Conservation (phyloP, 2,888 invertebrate species). For the Atrina japonica region DNA sequence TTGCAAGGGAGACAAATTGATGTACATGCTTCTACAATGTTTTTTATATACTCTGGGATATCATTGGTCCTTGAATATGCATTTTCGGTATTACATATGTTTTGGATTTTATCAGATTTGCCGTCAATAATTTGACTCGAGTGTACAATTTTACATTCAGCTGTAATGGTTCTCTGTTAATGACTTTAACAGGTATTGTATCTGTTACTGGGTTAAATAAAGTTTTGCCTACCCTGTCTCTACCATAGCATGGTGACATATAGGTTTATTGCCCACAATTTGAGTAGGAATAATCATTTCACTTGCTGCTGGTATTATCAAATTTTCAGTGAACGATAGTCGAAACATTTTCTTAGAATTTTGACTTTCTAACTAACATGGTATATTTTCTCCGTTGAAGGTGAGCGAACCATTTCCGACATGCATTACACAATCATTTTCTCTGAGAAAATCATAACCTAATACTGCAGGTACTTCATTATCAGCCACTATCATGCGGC, state of each 20-base stretch:
- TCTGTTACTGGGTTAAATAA: background rate
- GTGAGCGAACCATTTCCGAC: background rate
- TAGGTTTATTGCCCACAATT: no score
- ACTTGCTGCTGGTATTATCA: slow-evolving; percentile 1
- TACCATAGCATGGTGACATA: background rate
- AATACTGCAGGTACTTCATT: slow-evolving; percentile 23
- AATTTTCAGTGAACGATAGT: slow-evolving; percentile 2
- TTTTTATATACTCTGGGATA: no score
- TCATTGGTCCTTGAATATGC: no score
- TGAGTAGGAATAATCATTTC: slow-evolving; percentile 5
- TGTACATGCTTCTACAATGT: no score
- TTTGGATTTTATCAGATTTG: no score
- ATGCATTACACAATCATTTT: slow-evolving; percentile 5
- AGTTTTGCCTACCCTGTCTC: slow-evolving; percentile 3
- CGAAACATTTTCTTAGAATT: slow-evolving; percentile 9
- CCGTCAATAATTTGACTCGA: background rate
- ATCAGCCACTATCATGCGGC: slow-evolving; percentile 20
- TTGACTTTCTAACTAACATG: slow-evolving; percentile 10
- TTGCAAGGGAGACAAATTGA: no score
- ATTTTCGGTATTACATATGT: no score
- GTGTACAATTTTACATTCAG: background rate
- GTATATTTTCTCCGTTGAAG: slow-evolving; percentile 7
- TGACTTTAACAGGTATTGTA: background rate
- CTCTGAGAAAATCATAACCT: slow-evolving; percentile 19
- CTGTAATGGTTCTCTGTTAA: slow-evolving; percentile 20